Conservation (phyloP, 2,797 vertebrate species). For the Leptodactylus fallax region DNA sequence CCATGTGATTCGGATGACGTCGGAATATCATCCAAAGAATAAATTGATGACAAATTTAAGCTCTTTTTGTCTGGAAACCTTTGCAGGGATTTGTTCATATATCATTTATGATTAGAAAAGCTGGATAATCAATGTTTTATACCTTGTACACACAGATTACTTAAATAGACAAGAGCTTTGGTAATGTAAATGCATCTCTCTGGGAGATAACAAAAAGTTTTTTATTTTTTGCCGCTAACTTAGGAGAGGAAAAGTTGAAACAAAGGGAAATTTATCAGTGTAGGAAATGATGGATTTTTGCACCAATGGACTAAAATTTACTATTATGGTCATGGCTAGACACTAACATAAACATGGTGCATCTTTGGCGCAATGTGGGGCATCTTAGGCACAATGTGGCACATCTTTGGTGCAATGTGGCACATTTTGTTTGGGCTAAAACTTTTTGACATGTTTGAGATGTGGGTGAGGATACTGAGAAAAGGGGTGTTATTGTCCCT, state of each 20-base stretch:
- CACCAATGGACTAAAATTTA: neutral
- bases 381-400: too few species aligned
- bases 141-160: slow-evolving; percentile 44
- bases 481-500: too few species aligned
- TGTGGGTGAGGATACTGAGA: too few species aligned
- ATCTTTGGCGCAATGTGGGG: too few species aligned
- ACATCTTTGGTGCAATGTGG: too few species aligned
- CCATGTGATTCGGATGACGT: slow-evolving; percentile 10
- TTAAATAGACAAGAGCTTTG: slow-evolving; percentile 41
- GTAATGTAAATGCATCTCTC: slow-evolving; percentile 29
- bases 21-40: neutral
- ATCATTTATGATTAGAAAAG: slow-evolving; percentile 45
- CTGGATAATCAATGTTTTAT: slow-evolving; percentile 59
- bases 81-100: slow-evolving; percentile 33
- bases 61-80: slow-evolving; percentile 17
- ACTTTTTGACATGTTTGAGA: too few species aligned
- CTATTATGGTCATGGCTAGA: too few species aligned
- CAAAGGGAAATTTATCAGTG: neutral
- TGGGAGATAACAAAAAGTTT: slow-evolving; percentile 17
- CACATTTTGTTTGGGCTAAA: too few species aligned
- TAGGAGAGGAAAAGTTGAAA: neutral
- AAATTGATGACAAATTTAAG: slow-evolving; percentile 7
- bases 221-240: neutral
- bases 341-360: too few species aligned
- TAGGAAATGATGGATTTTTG: neutral